These are phyloP conservation scores for Drosophila lacteicornis DNA, from an alignment of 1,140 invertebrate species.

Conservation along the genomic window DNA sequence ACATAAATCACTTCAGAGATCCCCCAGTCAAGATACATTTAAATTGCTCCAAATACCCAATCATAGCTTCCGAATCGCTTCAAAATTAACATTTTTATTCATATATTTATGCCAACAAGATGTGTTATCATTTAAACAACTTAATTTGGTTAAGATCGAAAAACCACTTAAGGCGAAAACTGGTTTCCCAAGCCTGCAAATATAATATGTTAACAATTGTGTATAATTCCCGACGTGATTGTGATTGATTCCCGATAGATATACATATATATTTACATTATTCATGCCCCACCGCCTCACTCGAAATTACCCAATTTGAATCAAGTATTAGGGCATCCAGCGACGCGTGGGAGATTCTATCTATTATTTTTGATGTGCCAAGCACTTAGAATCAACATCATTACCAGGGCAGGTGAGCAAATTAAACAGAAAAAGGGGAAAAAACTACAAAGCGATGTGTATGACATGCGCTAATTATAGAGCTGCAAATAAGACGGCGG, in stretches of 20 bases:
- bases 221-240: background rate
- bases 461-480: conserved; percentile 48
- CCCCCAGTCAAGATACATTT: background rate
- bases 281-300: background rate
- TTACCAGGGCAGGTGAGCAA: conserved; percentile 18
- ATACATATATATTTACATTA: conserved; percentile 16
- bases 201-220: background rate
- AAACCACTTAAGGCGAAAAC: conserved; percentile 1
- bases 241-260: conserved; percentile 7
- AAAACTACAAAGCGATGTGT: background rate
- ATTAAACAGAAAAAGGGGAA: background rate
- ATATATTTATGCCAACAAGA: conserved; percentile 19
- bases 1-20: background rate
- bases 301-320: background rate
- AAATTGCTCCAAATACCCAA: conserved; percentile 7
- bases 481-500: conserved; percentile 38
- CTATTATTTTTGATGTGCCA: conserved; percentile 25
- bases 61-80: conserved; percentile 5
- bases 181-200: conserved; percentile 6
- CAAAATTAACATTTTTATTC: background rate
- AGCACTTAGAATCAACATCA: conserved; percentile 19
- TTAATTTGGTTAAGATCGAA: conserved; percentile 3
- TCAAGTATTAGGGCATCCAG: conserved; percentile 22
- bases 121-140: conserved; percentile 3
- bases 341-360: conserved; percentile 28